Evolutionary conservation across 2,888 invertebrate species (phyloP), one percentile per base, ranked within the genome.

Genomic region (Agrochola circellaris): DNA sequence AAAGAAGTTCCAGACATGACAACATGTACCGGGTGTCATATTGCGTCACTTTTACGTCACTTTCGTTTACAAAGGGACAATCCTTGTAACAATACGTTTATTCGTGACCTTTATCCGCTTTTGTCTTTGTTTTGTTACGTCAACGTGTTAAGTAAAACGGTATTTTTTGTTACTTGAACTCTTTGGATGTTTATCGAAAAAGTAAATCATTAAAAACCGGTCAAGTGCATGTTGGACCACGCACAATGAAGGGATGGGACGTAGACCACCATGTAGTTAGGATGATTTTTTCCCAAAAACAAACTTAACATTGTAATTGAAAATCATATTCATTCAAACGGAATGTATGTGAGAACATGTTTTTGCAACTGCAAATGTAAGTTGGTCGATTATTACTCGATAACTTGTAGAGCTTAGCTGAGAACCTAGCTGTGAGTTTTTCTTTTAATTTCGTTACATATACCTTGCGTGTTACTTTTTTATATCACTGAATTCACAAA

Each of bases 51-150:
- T 75, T 45, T 66, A 83, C 79, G 77, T 85, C 88, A 85, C 83
- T 81, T 88, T 85, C 79, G 79, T 84, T 85, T 79, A 82, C 79
- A 84, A 79, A 85, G 77, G 82, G 81, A 82, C 82, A 83, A 75
- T 79, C 72, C 78, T 68, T 73, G 71, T 71, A 72, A 87, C 81
- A 83, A 86, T 81, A 82, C 58, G 70, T 81, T 81, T 76, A 81
- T 79, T 62, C 67, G 58, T 81, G 82, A 84, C 81, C 87, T 85
- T 81, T 78, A 80, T 83, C 77, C 38, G 30, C 45, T 76, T 80
- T 64, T 71, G 61, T 72, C 72, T 76, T 77, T 74, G 77, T 77
- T 77, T 80, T 62, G 60, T 71, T 65, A 69, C 30, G 42, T 73
- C 42, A 23, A 73, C 72, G 73, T 75, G 79, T 76, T 73, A 64